Conservation (phyloP, 1,140 invertebrate genomes). For the Brachystomella parvula region DNA sequence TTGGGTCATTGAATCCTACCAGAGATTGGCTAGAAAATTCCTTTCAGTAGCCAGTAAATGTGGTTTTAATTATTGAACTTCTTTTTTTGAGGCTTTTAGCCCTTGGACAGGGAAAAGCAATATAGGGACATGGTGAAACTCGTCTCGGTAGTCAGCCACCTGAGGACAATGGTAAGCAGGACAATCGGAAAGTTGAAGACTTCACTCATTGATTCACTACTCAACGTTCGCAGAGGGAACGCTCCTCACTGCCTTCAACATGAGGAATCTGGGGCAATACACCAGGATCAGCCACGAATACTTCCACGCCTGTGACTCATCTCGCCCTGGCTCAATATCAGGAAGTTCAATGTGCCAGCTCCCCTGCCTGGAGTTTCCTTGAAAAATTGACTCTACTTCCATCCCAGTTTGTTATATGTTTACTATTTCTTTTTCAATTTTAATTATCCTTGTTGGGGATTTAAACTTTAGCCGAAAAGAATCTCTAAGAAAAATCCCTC, state of each 20-base stretch:
- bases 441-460: no score
- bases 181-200: not conserved
- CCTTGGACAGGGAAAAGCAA: not conserved
- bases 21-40: no score
- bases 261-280: not conserved
- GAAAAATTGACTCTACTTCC: not conserved
- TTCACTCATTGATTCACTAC: not conserved
- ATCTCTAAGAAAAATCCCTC: no score
- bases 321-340: not conserved
- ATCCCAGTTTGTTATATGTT: no score
- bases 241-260: slow-evolving; percentile 5
- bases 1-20: slow-evolving; percentile 3
- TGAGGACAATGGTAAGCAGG: no score
- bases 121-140: slow-evolving; percentile 3
- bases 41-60: no score
- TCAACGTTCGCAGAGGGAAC: no score
- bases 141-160: not conserved
- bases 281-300: not conserved
- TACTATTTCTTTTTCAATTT: no score
- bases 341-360: not conserved
- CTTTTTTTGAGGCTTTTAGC: no score
- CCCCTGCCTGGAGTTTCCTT: not conserved
- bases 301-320: slow-evolving; percentile 7
- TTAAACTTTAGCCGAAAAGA: no score
- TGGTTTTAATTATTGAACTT: no score